A percentile compares a stretch with the other conserved stretches of the same genome.
phyloP scores from a whole-genome alignment of 2,888 invertebrate species.

The Seira ritae region DNA sequence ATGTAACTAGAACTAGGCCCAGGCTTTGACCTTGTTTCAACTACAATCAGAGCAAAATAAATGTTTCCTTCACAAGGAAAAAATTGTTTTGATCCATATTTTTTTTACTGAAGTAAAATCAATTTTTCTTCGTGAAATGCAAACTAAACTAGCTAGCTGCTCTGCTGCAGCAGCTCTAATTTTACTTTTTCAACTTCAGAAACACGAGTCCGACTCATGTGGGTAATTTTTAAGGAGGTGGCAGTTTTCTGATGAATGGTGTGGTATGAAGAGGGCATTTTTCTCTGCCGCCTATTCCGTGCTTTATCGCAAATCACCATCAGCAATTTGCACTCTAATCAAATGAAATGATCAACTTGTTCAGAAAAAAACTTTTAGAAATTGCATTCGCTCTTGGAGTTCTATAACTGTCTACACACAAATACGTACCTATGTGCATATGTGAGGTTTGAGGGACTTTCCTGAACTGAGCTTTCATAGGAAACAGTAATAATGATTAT shows the following conservation, averaged over 20 bases:
- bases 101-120: background rate
- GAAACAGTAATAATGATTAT: too few species aligned
- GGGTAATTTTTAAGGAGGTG: too few species aligned
- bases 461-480: too few species aligned
- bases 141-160: background rate
- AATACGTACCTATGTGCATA: too few species aligned
- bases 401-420: too few species aligned
- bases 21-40: background rate
- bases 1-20: too few species aligned
- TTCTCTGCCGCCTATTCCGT: slow-evolving; percentile 26
- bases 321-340: slow-evolving; percentile 57
- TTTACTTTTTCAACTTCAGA: background rate
- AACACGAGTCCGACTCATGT: too few species aligned
- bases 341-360: slow-evolving; percentile 47
- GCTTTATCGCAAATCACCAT: slow-evolving; percentile 50
- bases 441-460: too few species aligned
- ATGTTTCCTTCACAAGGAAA: background rate
- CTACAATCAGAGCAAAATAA: too few species aligned
- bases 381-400: too few species aligned
- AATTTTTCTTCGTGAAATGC: background rate
- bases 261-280: background rate
- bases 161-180: background rate
- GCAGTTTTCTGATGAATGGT: background rate
- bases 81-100: background rate
- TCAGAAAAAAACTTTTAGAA: background rate